Percentiles rank a stretch among this genome's conserved stretches.
Evolutionary conservation across 2,888 invertebrate species (phyloP).

Genomic region (Tenthredo distinguenda): DNA sequence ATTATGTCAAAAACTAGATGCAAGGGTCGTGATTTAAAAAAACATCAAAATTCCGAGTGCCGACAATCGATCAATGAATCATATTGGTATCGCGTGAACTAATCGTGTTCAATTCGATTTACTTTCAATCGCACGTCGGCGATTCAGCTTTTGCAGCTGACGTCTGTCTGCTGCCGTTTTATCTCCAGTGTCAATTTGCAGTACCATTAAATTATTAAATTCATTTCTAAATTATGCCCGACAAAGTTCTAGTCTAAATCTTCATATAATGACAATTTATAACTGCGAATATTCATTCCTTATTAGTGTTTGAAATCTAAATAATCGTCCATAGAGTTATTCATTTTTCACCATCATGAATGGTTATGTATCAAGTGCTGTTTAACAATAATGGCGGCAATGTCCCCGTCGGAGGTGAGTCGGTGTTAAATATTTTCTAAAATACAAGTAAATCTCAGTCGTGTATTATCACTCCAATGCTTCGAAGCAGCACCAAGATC

Average conservation of each 20-base stretch:
- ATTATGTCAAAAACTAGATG: background rate
- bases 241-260: background rate
- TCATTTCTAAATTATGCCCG: conserved; percentile 17
- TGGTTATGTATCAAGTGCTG: conserved; percentile 74
- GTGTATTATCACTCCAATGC: background rate
- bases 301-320: background rate
- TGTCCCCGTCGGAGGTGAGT: conserved; percentile 88
- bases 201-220: conserved; percentile 1
- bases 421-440: conserved; percentile 49
- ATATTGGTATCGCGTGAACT: background rate
- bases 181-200: conserved; percentile 37
- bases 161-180: conserved; percentile 35
- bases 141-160: background rate
- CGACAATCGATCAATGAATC: background rate
- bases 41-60: background rate
- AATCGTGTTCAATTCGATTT: background rate
- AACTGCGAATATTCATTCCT: conserved; percentile 4
- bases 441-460: background rate
- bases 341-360: conserved; percentile 63
- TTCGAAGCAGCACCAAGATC: background rate
- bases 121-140: background rate
- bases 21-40: background rate
- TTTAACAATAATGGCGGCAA: conserved; percentile 85
- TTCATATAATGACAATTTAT: conserved; percentile 32
- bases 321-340: background rate